Base-by-base conservation (phyloP, 2,888 invertebrate species). In the Acrobasis consociella region DNA sequence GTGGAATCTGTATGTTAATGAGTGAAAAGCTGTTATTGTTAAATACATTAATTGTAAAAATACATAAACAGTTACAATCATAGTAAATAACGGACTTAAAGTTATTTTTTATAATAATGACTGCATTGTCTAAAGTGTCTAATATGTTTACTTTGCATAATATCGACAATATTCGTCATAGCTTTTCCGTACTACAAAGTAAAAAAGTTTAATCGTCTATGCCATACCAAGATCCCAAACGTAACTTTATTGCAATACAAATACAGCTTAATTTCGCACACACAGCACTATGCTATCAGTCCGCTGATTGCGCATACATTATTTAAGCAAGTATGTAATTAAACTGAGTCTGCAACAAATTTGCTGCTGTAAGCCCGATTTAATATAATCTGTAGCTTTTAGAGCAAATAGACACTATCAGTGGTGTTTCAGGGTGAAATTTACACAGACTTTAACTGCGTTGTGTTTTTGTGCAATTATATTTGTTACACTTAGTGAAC, bases 251-350 rank as follows among this genome's bases (percentile, higher is more conserved):
- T 11, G 22, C 13, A 58, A 22, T 17, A 31, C 49, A 38, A 49
- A 49, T 59, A 42, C 10, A 56, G 17, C 56, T 15, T 42, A 42
- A 17, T 56, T 42, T 16, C 13, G 53, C 31, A 31, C 15, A 37
- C 49, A 16, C 15, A 8, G 39, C 31, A 52, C n/a, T 17, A 9
- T 1, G 9, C 15, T 46, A 50, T 49, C 64, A 63, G 65, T 64
- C 71, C 60, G 60, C 72, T 74, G 70, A 72, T 72, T 71, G 66
- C 66, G 65, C 64, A 66, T 73, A 68, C 66, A 76, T 74, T 72
- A 75, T 77, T 75, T 67, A 72, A 64, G 67, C 65, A 67, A 63
- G 62, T 67, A 67, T 59, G 60, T 66, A 64, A 66, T 69, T 69
- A 67, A 67, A 59, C 64, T 59, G 65, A 64, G 39, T 51, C 63